These are phyloP conservation scores for Gymnocypris eckloni DNA, from an alignment of 2,797 vertebrate species.

Conservation along the genomic window DNA sequence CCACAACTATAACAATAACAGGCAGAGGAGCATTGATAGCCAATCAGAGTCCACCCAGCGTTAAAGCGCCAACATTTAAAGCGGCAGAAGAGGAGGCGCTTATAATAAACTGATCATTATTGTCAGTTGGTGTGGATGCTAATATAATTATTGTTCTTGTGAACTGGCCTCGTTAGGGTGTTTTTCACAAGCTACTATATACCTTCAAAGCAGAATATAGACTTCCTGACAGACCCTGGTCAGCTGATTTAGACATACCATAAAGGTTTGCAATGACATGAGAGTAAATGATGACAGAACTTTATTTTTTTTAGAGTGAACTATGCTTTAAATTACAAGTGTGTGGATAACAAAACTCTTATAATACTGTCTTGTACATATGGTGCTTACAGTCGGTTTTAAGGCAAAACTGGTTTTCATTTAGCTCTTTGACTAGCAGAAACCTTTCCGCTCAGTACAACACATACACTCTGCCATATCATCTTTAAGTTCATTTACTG, in stretches of 20 bases:
- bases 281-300: constrained; percentile 3
- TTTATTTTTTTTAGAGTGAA: neutral
- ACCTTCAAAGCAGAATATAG: neutral
- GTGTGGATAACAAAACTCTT: constrained; percentile 6
- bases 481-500: constrained; percentile 22
- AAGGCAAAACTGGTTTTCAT: constrained; percentile 31
- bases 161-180: neutral
- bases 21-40: neutral
- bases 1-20: neutral
- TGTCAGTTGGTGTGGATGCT: neutral
- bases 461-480: constrained; percentile 12
- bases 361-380: constrained; percentile 4
- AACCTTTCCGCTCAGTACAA: neutral
- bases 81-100: neutral
- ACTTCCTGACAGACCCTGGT: neutral
- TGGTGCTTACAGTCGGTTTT: constrained; percentile 10
- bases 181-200: neutral
- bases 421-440: constrained; percentile 18
- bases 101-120: neutral
- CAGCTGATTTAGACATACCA: neutral
- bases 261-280: neutral
- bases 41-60: neutral
- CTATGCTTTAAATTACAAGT: constrained; percentile 3
- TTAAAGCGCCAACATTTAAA: neutral
- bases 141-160: neutral